Conservation (phyloP, 2,888 invertebrate species). For the Exocentrus adspersus region DNA sequence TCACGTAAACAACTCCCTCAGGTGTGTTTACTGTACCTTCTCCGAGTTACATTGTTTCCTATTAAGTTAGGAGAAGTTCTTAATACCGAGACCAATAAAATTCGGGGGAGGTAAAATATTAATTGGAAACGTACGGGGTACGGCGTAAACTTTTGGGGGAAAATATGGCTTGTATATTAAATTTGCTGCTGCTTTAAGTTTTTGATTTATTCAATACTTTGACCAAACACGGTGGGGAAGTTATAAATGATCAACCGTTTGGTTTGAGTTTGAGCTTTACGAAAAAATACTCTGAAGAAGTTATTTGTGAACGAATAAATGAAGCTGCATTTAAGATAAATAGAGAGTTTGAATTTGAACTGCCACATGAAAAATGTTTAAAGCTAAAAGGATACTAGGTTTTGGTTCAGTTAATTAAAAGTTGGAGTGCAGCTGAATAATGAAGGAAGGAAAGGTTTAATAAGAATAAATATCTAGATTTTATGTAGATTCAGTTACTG, state of each 20-base stretch:
- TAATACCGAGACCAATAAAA: constrained; percentile 12
- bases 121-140: constrained; percentile 4
- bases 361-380: not conserved
- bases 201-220: constrained; percentile 16
- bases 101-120: constrained; percentile 5
- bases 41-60: not conserved
- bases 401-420: too few relatives aligned
- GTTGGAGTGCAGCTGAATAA: too few relatives aligned
- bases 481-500: too few relatives aligned
- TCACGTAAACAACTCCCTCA: not conserved
- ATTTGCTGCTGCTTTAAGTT: constrained; percentile 8
- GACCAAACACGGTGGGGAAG: not conserved
- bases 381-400: not conserved
- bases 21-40: not conserved
- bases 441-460: too few relatives aligned
- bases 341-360: too few relatives aligned
- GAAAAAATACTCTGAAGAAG: not conserved
- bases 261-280: not conserved
- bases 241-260: constrained; percentile 15
- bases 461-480: too few relatives aligned
- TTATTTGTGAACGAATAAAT: too few relatives aligned
- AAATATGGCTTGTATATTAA: constrained; percentile 15
- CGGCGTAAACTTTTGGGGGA: not conserved
- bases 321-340: too few relatives aligned
- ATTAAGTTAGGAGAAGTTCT: not conserved